These are phyloP conservation scores for Solea senegalensis DNA, from an alignment of 2,113 vertebrate species.

Conservation along the genomic window DNA sequence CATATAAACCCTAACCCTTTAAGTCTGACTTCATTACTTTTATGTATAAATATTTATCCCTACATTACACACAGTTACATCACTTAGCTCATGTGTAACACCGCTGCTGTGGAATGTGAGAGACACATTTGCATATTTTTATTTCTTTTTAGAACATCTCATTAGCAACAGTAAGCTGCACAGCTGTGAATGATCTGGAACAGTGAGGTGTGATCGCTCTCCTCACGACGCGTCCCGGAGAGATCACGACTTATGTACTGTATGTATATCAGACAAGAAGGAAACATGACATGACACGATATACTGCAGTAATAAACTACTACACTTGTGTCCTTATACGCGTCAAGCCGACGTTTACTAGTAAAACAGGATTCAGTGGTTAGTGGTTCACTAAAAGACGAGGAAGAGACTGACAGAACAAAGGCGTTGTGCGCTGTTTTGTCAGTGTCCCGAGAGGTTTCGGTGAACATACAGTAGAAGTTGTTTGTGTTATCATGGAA, in stretches of 20 bases:
- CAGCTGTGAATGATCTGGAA: not conserved
- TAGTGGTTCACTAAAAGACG: not conserved
- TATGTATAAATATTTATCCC: too few species aligned
- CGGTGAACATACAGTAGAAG: not conserved
- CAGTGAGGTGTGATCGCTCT: not conserved
- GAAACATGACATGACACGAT: not conserved
- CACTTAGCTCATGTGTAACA: too few species aligned
- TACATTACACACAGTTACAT: too few species aligned
- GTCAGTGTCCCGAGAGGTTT: not conserved
- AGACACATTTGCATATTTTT: too few species aligned
- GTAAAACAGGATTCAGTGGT: not conserved
- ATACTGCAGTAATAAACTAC: not conserved
- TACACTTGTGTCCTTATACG: not conserved
- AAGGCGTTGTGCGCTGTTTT: not conserved
- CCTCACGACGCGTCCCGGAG: not conserved
- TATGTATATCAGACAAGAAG: not conserved
- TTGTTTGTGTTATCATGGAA: not conserved
- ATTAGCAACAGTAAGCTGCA: not conserved
- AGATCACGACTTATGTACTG: not conserved
- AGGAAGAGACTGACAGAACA: not conserved
- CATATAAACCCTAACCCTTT: too few species aligned
- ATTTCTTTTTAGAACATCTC: too few species aligned
- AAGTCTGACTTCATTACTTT: too few species aligned
- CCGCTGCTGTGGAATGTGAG: not conserved
- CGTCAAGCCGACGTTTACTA: too few species aligned